Evolutionary conservation across 2,113 vertebrate genomes (phyloP).

Genomic region (Dipodomys spectabilis): DNA sequence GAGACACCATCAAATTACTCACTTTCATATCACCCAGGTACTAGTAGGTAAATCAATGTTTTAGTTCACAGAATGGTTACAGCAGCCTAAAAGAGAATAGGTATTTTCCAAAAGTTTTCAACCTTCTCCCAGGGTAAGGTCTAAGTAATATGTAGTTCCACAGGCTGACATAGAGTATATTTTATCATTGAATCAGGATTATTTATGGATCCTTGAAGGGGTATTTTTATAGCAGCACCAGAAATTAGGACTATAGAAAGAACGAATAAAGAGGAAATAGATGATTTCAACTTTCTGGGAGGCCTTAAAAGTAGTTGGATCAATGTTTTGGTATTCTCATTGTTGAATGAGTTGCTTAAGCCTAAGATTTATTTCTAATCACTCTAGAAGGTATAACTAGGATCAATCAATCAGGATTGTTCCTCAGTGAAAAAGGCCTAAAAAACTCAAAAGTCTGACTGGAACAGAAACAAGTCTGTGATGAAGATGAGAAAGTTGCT

Average conservation of each 20-base stretch:
- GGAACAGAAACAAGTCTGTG: background rate
- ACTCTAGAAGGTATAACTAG: background rate
- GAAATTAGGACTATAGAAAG: background rate
- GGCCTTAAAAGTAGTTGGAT: background rate
- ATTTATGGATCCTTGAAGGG: constrained; percentile 28
- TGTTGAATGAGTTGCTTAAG: background rate
- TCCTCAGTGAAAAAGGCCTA: background rate
- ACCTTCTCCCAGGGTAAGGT: background rate
- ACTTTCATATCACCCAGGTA: background rate
- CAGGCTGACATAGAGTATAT: constrained; percentile 31
- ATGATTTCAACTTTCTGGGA: constrained; percentile 41
- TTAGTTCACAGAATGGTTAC: background rate
- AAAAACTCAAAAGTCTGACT: background rate
- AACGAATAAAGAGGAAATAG: constrained; percentile 20
- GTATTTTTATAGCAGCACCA: constrained; percentile 37
- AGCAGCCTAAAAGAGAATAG: background rate
- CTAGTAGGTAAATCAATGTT: constrained; percentile 39
- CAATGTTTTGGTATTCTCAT: constrained; percentile 34
- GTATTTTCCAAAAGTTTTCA: constrained; percentile 59
- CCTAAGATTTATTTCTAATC: constrained; percentile 9
- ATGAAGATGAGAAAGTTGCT: background rate
- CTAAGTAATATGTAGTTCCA: constrained; percentile 19
- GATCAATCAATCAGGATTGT: background rate
- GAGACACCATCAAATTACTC: background rate
- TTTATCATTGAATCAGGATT: constrained; percentile 49